Conservation (phyloP, 2,797 vertebrate species). For the Atherinosoma microstoma region DNA sequence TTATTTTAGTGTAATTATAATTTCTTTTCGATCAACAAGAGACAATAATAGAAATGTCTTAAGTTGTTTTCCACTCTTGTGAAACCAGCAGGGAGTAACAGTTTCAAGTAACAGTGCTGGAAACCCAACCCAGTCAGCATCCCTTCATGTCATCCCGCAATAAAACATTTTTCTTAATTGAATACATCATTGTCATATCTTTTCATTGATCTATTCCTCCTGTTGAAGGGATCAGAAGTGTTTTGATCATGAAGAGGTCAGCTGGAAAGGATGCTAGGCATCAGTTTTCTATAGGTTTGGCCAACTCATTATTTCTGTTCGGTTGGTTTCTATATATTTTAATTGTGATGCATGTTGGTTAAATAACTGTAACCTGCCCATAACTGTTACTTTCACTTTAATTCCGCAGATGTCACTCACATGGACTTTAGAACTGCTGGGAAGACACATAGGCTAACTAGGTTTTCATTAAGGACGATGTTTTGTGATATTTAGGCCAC, state of each 20-base stretch:
- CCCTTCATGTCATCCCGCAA: not conserved
- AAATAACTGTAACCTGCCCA: not conserved
- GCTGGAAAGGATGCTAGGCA: not conserved
- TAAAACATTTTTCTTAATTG: not conserved
- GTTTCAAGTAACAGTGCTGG: not conserved
- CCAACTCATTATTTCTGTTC: not conserved
- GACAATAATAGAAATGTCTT: not conserved
- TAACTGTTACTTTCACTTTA: slow-evolving; percentile 25
- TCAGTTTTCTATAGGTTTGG: not conserved
- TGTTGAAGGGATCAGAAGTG: not conserved
- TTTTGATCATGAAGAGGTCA: too few species aligned
- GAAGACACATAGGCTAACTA: not conserved
- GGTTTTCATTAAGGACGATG: not conserved
- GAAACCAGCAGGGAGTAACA: not conserved
- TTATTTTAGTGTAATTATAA: not conserved
- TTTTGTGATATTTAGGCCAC: not conserved
- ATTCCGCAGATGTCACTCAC: not conserved
- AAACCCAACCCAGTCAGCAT: slow-evolving; percentile 1
- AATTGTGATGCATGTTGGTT: not conserved
- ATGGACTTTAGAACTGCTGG: slow-evolving; percentile 19
- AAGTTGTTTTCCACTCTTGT: not conserved
- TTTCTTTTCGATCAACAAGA: not conserved
- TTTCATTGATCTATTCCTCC: too few species aligned
- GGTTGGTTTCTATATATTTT: not conserved
- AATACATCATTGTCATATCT: not conserved